phyloP scores from a whole-genome alignment of 1,140 invertebrate species.

The Plodia interpunctella region DNA sequence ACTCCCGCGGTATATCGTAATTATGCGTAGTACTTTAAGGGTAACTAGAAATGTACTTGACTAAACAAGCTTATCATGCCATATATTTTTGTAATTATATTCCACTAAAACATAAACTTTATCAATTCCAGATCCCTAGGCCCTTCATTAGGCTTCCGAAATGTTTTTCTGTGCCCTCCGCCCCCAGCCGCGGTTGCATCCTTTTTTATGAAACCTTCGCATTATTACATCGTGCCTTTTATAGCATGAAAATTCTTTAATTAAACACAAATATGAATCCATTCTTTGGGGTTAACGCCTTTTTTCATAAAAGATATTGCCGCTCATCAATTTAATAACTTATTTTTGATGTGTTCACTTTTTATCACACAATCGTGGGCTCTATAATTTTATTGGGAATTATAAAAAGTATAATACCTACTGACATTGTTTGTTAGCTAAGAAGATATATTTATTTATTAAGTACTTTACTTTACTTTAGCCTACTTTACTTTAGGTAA shows the following conservation, averaged over 20 bases:
- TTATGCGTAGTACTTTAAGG: too few species aligned
- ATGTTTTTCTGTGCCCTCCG: conserved; percentile 27
- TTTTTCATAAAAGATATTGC: conserved; percentile 52
- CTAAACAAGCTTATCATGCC: too few species aligned
- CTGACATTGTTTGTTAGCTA: background rate
- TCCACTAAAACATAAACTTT: background rate
- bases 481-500: background rate
- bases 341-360: conserved; percentile 41
- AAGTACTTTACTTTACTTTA: background rate
- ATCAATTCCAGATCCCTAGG: background rate
- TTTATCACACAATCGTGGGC: conserved; percentile 21
- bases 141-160: conserved; percentile 29
- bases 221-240: conserved; percentile 44
- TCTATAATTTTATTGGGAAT: conserved; percentile 16
- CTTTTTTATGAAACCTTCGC: conserved; percentile 26
- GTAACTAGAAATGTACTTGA: too few species aligned
- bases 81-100: background rate
- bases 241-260: conserved; percentile 63
- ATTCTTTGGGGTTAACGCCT: conserved; percentile 56
- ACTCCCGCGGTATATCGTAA: too few species aligned
- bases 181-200: conserved; percentile 18
- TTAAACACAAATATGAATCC: conserved; percentile 61
- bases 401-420: conserved; percentile 11
- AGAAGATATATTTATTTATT: background rate
- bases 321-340: conserved; percentile 61